Evolutionary conservation across 2,113 vertebrate species (phyloP).

Genomic region (Zosterops hypoxanthus): DNA sequence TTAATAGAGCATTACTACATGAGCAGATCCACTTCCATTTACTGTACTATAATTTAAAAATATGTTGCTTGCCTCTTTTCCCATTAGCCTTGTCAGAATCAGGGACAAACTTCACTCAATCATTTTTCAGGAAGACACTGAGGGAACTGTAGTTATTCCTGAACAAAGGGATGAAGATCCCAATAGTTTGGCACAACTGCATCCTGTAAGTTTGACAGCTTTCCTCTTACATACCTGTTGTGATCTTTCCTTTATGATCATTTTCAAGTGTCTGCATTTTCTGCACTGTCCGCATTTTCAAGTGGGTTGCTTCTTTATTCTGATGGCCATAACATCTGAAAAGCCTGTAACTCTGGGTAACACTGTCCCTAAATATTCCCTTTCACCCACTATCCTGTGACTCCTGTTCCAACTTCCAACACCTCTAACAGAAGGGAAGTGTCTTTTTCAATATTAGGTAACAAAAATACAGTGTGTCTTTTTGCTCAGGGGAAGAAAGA

Average conservation of each 20-base stretch:
- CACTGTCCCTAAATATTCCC: neutral
- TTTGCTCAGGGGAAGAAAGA: neutral
- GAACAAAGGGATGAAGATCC: neutral
- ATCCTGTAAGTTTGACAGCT: neutral
- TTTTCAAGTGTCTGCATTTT: neutral
- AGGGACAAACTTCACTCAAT: slow-evolving; percentile 45
- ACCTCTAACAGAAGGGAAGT: neutral
- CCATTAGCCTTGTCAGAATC: slow-evolving; percentile 40
- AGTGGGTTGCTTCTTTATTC: neutral
- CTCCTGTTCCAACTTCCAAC: neutral
- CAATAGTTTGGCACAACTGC: neutral
- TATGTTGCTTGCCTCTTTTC: slow-evolving; percentile 23
- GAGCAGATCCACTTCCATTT: slow-evolving; percentile 42
- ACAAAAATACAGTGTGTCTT: neutral
- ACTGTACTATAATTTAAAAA: slow-evolving; percentile 41
- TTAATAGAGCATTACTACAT: slow-evolving; percentile 25
- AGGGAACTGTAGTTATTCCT: neutral
- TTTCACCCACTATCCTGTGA: fast-evolving
- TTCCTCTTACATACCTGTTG: neutral
- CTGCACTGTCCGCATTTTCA: neutral
- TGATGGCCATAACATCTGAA: neutral
- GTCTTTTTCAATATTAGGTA: neutral
- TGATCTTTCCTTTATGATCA: neutral
- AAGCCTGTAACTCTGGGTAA: neutral
- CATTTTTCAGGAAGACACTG: neutral